Evolutionary conservation across 2,888 invertebrate genomes (phyloP), one percentile per base, ranked within the genome.

Genomic region (Metacarcinus magister): DNA sequence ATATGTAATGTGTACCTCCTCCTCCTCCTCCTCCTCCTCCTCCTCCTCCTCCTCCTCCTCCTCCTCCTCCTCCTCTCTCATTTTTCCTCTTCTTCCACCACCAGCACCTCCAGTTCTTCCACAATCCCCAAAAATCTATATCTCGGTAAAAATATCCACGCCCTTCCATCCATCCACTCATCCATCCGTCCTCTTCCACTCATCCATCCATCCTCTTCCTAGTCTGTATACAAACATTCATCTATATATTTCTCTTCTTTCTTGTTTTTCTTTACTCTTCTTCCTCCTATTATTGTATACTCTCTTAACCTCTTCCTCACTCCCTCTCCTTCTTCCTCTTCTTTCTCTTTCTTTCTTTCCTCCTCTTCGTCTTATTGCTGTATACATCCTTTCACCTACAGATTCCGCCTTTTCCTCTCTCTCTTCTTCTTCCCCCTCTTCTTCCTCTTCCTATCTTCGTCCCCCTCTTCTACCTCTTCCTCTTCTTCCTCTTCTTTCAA

Each of bases 1-100:
- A 54, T 46, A 46, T 7, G 54, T 54, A 54, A 54, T 54, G 54
- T 54, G 13, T 54, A 13, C 54, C 67, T 67, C 67, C 67, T 67
- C 67, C 23, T 67, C 67, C 67, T 67, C 67, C 67, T 67, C 67
- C 67, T 67, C 67, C 67, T 67, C 67, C 67, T 67, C 67, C 67
- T 67, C 67, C 67, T 67, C 67, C 67, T 67, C 67, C 67, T 67
- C 67, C 67, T 67, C 67, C 19, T 67, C 67, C 19, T 67, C 23
- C 16, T 23, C 67, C 19, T 67, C 67, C 67, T 67, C 67, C 19
- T 67, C 67, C 67, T 23, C 67, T 2, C n/a, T n/a, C 23, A 1
- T n/a, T 2, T 23, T n/a, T 67, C n/a, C 67, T 67, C 67, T 67
- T 67, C 67, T n/a, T 67, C 67, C 7, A 3, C 23, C 19, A 3